Conservation (phyloP, 2,888 invertebrate species). For the Monopis laevigella region DNA sequence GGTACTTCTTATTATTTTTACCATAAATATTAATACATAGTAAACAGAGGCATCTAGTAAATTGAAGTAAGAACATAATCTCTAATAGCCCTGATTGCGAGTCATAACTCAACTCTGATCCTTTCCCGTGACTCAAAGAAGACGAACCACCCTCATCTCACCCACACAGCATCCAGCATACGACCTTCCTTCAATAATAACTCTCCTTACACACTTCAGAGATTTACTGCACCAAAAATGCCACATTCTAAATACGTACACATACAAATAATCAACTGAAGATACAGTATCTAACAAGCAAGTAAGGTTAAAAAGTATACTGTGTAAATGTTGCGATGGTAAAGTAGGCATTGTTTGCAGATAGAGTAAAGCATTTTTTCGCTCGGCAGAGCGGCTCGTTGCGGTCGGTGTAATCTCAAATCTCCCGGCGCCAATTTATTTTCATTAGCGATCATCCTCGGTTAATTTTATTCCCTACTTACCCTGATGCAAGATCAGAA, state of each 20-base stretch:
- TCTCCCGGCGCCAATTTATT: slow-evolving; percentile 69
- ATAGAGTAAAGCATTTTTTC: slow-evolving; percentile 30
- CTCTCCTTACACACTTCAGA: slow-evolving; percentile 28
- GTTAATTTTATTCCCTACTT: slow-evolving; percentile 73
- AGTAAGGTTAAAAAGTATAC: neutral
- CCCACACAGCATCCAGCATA: slow-evolving; percentile 34
- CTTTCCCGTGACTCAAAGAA: slow-evolving; percentile 44
- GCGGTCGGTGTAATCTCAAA: slow-evolving; percentile 63
- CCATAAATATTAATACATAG: no score
- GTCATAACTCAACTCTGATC: slow-evolving; percentile 55
- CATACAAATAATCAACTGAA: neutral
- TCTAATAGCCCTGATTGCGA: slow-evolving; percentile 15
- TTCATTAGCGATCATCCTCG: slow-evolving; percentile 74
- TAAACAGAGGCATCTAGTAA: slow-evolving; percentile 7
- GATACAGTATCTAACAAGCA: neutral
- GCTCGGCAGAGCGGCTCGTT: slow-evolving; percentile 25
- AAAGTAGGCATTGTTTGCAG: slow-evolving; percentile 11
- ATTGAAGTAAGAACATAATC: slow-evolving; percentile 14
- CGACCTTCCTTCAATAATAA: slow-evolving; percentile 31
- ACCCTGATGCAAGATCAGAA: slow-evolving; percentile 50
- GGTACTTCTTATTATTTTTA: no score
- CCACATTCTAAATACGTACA: neutral
- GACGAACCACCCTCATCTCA: slow-evolving; percentile 43
- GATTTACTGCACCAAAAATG: slow-evolving; percentile 2
- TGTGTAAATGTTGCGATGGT: neutral